phyloP scores from a whole-genome alignment of 2,888 invertebrate genomes.

The Alviniconcha strummeri region DNA sequence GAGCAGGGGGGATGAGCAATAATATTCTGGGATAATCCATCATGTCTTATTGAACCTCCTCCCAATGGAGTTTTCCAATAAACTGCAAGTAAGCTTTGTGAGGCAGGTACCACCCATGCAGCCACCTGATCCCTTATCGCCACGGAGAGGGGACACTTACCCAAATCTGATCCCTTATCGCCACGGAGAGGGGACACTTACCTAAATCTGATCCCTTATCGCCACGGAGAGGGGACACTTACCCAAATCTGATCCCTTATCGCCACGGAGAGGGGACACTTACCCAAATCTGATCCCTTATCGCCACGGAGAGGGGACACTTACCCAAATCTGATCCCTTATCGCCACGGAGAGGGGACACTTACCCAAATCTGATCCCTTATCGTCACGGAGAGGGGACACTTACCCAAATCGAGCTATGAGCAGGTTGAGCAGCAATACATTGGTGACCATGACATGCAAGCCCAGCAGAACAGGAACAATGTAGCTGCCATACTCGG shows the following conservation, averaged over 20 bases:
- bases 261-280: neutral
- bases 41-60: too few species aligned
- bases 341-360: neutral
- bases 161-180: too few species aligned
- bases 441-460: constrained; percentile 71
- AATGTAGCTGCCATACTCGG: constrained; percentile 50
- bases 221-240: constrained; percentile 3
- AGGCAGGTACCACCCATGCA: too few species aligned
- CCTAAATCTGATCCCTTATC: too few species aligned
- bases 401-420: constrained; percentile 73
- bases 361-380: neutral
- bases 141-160: constrained; percentile 44
- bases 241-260: constrained; percentile 68
- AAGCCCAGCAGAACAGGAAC: constrained; percentile 66
- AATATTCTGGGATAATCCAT: too few species aligned
- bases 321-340: too few species aligned
- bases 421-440: constrained; percentile 71
- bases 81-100: too few species aligned
- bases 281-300: constrained; percentile 64
- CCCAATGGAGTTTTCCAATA: too few species aligned
- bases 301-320: neutral
- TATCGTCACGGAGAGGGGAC: too few species aligned
- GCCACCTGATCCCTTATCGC: too few species aligned
- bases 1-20: too few species aligned
- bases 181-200: constrained; percentile 37